Evolutionary conservation across 2,113 vertebrate species (phyloP).

Genomic region (Pagrus major): DNA sequence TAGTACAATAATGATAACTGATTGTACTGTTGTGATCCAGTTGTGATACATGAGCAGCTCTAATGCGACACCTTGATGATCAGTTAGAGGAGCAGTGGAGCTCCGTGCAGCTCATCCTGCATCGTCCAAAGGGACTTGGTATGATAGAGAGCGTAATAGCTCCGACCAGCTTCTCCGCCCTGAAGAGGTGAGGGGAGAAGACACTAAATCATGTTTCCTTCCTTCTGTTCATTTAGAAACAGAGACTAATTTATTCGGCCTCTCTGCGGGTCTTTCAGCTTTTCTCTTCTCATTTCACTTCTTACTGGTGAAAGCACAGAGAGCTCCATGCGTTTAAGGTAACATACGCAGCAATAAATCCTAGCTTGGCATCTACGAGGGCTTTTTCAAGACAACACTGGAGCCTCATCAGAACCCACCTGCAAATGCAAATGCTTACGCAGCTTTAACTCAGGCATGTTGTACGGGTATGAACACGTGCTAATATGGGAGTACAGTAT

Average conservation of each 20-base stretch:
- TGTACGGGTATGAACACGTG: constrained; percentile 1
- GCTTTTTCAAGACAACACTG: constrained; percentile 18
- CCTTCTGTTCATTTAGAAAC: constrained; percentile 58
- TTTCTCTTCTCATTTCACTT: constrained; percentile 61
- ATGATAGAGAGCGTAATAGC: constrained; percentile 60
- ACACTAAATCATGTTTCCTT: constrained; percentile 69
- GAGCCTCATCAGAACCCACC: constrained; percentile 24
- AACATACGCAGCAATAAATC: constrained; percentile 61
- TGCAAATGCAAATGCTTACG: constrained; percentile 9
- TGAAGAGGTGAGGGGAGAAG: constrained; percentile 49
- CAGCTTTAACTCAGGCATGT: neutral
- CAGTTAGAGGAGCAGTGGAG: constrained; percentile 37
- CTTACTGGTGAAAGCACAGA: constrained; percentile 31
- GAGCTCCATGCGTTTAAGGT: constrained; percentile 68
- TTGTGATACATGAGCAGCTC: constrained; percentile 41
- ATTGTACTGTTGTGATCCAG: constrained; percentile 33
- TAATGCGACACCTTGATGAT: constrained; percentile 43
- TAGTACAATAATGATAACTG: constrained; percentile 60
- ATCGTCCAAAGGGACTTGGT: constrained; percentile 39
- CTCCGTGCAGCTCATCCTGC: constrained; percentile 16
- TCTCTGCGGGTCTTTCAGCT: constrained; percentile 55
- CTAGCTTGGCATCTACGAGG: constrained; percentile 19
- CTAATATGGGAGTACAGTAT: neutral
- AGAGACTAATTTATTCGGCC: constrained; percentile 66
- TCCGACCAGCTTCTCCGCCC: constrained; percentile 55